Evolutionary conservation across 2,113 vertebrate genomes (phyloP).

Genomic region (Triplophysa rosa): DNA sequence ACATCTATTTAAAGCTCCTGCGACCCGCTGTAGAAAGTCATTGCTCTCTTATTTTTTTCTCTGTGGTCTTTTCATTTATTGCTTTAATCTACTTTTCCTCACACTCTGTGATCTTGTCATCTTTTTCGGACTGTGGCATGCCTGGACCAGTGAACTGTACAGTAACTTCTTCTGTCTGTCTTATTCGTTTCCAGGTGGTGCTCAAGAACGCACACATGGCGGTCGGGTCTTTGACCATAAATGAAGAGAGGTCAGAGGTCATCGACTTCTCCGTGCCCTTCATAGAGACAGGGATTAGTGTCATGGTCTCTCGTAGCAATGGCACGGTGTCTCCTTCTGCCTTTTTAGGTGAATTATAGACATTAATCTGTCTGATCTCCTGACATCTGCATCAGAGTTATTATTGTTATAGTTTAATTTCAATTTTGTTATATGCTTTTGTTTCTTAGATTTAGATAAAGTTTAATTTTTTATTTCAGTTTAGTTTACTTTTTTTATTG

Average conservation of each 20-base stretch:
- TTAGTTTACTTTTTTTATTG: too few relatives aligned
- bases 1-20: constrained; percentile 48
- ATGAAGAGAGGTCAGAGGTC: constrained; percentile 95
- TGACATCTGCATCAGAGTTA: too few relatives aligned
- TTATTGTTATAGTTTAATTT: too few relatives aligned
- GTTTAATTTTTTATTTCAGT: too few relatives aligned
- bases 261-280: constrained; percentile 99
- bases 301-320: constrained; percentile 99
- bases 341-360: constrained; percentile 84
- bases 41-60: not conserved
- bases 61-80: not conserved
- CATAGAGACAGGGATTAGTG: constrained; percentile 97
- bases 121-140: not conserved
- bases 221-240: constrained; percentile 96
- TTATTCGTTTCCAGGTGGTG: constrained; percentile 80
- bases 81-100: constrained; percentile 7
- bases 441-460: too few relatives aligned
- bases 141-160: not conserved
- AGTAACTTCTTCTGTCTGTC: not conserved
- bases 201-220: constrained; percentile 97
- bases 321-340: constrained; percentile 98
- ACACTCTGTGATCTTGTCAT: not conserved
- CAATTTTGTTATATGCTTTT: too few relatives aligned
- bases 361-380: too few relatives aligned
- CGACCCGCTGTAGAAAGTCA: constrained; percentile 37